Evolutionary conservation across 2,797 vertebrate genomes (phyloP).

Genomic region (Lagodon rhomboides): DNA sequence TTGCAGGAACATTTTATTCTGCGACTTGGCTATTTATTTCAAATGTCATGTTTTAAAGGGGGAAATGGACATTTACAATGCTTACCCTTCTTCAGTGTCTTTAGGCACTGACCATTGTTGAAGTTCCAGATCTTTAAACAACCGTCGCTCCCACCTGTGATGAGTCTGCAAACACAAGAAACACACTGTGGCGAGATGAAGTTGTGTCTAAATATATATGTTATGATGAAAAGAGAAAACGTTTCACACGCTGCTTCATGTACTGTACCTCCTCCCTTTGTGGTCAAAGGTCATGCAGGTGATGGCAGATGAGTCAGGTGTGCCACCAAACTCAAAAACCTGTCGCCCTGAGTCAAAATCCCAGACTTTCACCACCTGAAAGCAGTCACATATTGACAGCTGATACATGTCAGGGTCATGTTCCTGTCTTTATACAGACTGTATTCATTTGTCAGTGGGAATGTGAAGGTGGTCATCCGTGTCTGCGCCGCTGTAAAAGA

Average conservation of each 20-base stretch:
- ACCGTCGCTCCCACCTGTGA: conserved; percentile 84
- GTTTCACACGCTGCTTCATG: neutral
- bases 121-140: conserved; percentile 86
- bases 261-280: conserved; percentile 83
- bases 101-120: conserved; percentile 81
- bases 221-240: neutral
- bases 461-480: conserved; percentile 9
- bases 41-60: neutral
- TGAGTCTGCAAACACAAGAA: conserved; percentile 73
- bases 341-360: conserved; percentile 85
- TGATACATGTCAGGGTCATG: neutral
- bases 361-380: conserved; percentile 86
- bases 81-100: conserved; percentile 79
- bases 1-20: no score
- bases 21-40: neutral
- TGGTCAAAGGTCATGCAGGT: conserved; percentile 86
- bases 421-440: neutral
- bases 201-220: neutral
- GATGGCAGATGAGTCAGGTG: conserved; percentile 73
- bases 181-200: neutral
- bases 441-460: neutral
- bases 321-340: conserved; percentile 84
- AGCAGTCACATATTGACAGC: neutral
- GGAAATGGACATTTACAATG: neutral
- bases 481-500: conserved; percentile 1